phyloP scores from a whole-genome alignment of 2,113 vertebrate genomes.

The Elgaria multicarinata region DNA sequence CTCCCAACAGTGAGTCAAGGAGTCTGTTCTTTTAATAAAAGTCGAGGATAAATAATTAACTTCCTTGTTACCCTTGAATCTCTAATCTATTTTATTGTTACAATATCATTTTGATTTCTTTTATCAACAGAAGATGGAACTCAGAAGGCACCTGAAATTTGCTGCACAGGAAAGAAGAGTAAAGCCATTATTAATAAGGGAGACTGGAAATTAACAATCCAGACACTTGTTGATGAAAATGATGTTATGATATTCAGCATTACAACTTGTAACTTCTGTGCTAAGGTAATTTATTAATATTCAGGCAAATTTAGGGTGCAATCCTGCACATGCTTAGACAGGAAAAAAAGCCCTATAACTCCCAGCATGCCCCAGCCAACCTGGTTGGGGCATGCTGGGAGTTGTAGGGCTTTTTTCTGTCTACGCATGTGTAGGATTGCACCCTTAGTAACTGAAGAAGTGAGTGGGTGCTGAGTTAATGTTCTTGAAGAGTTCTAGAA shows the following conservation, averaged over 20 bases:
- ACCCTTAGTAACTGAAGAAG: not conserved
- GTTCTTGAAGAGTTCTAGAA: not conserved
- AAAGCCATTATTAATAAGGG: not conserved
- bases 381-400: no score
- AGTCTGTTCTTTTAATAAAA: slow-evolving; percentile 3
- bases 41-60: not conserved
- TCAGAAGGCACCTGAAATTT: slow-evolving; percentile 27
- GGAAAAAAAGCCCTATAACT: no score
- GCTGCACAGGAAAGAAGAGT: not conserved
- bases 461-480: not conserved
- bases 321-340: no score
- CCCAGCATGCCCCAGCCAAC: no score
- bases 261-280: slow-evolving; percentile 16
- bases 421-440: no score
- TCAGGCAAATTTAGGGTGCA: not conserved
- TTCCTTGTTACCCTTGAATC: not conserved
- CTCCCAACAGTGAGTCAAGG: not conserved
- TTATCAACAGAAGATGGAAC: slow-evolving; percentile 39
- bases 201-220: not conserved
- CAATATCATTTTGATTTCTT: slow-evolving; percentile 44
- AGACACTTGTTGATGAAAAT: slow-evolving; percentile 27
- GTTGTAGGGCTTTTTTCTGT: no score
- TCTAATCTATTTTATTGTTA: not conserved
- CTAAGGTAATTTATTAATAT: slow-evolving; percentile 58
- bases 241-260: slow-evolving; percentile 50